A percentile compares a stretch with the other conserved stretches of the same genome.
Conservation (phyloP, 2,888 invertebrate species). For the Hanleya hanleyi region DNA sequence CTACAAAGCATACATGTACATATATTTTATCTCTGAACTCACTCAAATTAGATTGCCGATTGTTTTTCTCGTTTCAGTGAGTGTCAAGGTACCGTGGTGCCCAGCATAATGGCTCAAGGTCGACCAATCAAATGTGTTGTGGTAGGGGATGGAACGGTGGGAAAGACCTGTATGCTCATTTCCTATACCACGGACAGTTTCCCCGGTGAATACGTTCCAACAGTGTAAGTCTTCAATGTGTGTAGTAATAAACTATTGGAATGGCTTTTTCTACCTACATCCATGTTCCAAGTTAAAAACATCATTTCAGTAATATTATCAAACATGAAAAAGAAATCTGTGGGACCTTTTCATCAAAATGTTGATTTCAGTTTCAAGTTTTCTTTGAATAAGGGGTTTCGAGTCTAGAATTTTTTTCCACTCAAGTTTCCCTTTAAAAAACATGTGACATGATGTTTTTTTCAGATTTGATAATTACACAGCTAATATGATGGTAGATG, state of each 20-base stretch:
- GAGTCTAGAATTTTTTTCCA: no score
- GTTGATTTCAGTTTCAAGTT: no score
- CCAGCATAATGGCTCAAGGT: constrained; percentile 64
- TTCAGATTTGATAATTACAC: constrained; percentile 98
- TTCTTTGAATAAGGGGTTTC: no score
- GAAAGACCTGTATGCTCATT: constrained; percentile 79
- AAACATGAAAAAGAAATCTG: no score
- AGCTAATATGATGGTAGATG: constrained; percentile 98
- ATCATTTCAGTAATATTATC: no score
- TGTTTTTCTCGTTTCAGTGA: neutral
- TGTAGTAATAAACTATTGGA: no score
- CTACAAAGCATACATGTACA: no score
- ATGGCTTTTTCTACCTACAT: no score
- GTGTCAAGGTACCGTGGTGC: constrained; percentile 5
- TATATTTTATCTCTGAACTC: no score
- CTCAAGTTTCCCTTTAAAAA: constrained; percentile 44
- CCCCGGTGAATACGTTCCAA: constrained; percentile 79
- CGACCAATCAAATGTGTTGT: constrained; percentile 79
- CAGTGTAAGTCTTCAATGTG: constrained; percentile 78
- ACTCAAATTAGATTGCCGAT: no score
- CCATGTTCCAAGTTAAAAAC: no score
- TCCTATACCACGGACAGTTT: constrained; percentile 79
- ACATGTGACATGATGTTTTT: constrained; percentile 21
- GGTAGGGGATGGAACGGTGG: constrained; percentile 78
- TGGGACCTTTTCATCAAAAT: no score